Evolutionary conservation across 2,888 invertebrate species (phyloP).

Genomic region (Atethmia centrago): DNA sequence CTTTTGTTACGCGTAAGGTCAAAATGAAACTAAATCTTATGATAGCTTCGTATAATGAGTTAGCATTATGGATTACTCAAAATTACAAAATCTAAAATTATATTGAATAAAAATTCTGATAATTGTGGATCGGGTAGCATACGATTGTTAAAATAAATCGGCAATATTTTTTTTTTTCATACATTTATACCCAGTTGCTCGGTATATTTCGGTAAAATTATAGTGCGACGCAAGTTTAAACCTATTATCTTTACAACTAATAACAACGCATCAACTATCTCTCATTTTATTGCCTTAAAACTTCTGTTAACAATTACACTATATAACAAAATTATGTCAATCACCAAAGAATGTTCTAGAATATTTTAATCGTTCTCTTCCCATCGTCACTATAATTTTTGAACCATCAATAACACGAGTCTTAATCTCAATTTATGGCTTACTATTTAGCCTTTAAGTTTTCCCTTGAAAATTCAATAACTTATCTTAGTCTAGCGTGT

Average conservation of each 20-base stretch:
- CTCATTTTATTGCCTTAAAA: constrained; percentile 62
- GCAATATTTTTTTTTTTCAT: constrained; percentile 54
- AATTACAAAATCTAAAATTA: constrained; percentile 62
- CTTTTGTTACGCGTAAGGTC: constrained; percentile 63
- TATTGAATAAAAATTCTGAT: constrained; percentile 63
- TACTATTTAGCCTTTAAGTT: constrained; percentile 32
- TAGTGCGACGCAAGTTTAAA: constrained; percentile 48
- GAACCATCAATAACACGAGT: constrained; percentile 46
- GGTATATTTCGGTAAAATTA: constrained; percentile 44
- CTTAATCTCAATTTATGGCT: constrained; percentile 43
- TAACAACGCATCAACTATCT: constrained; percentile 60
- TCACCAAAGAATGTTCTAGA: constrained; percentile 61
- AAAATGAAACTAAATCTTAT: constrained; percentile 66
- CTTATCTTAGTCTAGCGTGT: constrained; percentile 48
- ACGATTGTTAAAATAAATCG: constrained; percentile 63
- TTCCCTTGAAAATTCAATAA: constrained; percentile 40
- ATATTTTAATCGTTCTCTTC: constrained; percentile 47
- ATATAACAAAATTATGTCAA: constrained; percentile 61
- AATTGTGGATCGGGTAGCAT: constrained; percentile 60
- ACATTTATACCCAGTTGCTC: constrained; percentile 67
- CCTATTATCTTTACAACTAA: constrained; percentile 57
- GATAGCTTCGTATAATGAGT: constrained; percentile 66
- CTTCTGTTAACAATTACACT: constrained; percentile 62
- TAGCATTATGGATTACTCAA: constrained; percentile 65
- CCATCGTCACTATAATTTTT: constrained; percentile 51